A percentile compares a stretch with the other conserved stretches of the same genome.
Evolutionary conservation across 2,888 invertebrate species (phyloP).

Genomic region (Notocelia uddmanniana): DNA sequence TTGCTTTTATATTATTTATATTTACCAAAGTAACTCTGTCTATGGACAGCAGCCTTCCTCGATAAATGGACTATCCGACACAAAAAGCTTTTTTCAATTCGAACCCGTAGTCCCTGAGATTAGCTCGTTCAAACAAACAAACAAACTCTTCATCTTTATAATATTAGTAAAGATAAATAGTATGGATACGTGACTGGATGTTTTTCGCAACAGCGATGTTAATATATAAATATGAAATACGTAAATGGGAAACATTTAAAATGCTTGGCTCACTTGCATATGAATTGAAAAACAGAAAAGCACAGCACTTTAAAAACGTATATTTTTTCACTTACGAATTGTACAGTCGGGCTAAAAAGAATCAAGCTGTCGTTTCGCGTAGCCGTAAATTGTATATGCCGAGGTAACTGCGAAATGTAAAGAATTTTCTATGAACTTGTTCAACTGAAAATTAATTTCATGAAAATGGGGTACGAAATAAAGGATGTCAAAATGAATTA

Average conservation of each 20-base stretch:
- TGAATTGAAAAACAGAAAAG: constrained; percentile 44
- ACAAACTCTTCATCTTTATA: no score
- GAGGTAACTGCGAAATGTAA: neutral
- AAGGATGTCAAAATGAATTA: no score
- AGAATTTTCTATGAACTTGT: neutral
- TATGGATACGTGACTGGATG: neutral
- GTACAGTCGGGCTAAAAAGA: constrained; percentile 23
- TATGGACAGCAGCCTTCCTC: no score
- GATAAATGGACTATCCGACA: no score
- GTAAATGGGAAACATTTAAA: constrained; percentile 20
- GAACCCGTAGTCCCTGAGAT: no score
- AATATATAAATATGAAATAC: constrained; percentile 15
- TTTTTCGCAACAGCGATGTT: constrained; percentile 2
- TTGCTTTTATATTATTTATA: no score
- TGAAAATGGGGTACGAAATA: neutral
- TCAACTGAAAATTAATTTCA: neutral
- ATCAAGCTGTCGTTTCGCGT: neutral
- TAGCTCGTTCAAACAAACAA: no score
- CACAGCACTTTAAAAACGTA: constrained; percentile 33
- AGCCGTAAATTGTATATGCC: neutral
- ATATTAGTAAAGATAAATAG: no score
- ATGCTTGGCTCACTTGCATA: constrained; percentile 33
- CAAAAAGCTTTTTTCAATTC: no score
- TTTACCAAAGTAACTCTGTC: no score
- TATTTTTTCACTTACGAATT: constrained; percentile 40